phyloP scores from a whole-genome alignment of 2,797 vertebrate genomes.

The Danionella dracula region DNA sequence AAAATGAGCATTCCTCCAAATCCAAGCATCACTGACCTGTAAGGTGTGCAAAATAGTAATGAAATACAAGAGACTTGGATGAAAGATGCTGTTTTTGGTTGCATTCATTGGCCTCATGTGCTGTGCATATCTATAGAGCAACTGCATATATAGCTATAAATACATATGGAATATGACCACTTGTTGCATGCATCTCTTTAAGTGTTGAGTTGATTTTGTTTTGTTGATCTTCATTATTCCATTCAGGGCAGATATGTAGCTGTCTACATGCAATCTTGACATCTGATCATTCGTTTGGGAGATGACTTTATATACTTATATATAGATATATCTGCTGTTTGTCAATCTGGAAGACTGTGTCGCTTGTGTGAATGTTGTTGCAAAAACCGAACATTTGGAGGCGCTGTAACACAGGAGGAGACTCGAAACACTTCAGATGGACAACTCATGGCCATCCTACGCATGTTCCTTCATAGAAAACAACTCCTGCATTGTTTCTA shows the following conservation, averaged over 20 bases:
- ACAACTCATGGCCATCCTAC: constrained; percentile 31
- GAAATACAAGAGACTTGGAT: constrained; percentile 72
- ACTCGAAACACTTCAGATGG: constrained; percentile 26
- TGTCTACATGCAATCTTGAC: constrained; percentile 39
- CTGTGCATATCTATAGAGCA: constrained; percentile 67
- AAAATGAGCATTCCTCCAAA: constrained; percentile 47
- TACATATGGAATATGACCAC: constrained; percentile 62
- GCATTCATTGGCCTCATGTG: constrained; percentile 65
- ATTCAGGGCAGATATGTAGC: constrained; percentile 36
- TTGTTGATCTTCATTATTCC: constrained; percentile 40
- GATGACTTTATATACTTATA: constrained; percentile 28
- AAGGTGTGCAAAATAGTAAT: constrained; percentile 71
- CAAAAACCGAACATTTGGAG: constrained; percentile 62
- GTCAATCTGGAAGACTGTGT: constrained; percentile 41
- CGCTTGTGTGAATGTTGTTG: constrained; percentile 52
- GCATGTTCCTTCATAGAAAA: constrained; percentile 28
- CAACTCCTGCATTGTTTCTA: neutral
- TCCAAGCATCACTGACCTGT: constrained; percentile 58
- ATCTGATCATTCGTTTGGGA: constrained; percentile 38
- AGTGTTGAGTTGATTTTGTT: constrained; percentile 57
- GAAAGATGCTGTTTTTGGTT: constrained; percentile 63
- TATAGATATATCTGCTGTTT: constrained; percentile 35
- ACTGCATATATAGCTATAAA: constrained; percentile 43
- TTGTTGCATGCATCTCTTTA: constrained; percentile 75
- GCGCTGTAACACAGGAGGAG: constrained; percentile 65